Percentiles rank a stretch among this genome's conserved stretches.
Conservation (phyloP, 2,888 invertebrate genomes). For the Cryptocephalus primarius region DNA sequence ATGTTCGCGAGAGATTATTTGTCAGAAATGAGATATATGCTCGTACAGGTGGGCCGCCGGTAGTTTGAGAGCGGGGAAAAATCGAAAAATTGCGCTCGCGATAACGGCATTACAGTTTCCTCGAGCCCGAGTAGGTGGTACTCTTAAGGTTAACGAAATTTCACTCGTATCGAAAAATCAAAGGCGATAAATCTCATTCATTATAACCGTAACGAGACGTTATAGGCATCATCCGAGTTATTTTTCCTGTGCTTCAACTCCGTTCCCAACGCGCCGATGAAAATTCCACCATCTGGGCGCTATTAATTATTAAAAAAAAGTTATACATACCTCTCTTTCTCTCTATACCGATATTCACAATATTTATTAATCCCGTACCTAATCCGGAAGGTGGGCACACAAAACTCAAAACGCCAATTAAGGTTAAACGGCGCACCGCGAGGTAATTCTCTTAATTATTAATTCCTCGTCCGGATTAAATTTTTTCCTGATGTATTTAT, state of each 20-base stretch:
- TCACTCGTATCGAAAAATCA: too few species aligned
- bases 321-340: too few species aligned
- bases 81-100: constrained; percentile 2
- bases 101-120: constrained; percentile 5
- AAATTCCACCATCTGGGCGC: too few species aligned
- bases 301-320: too few species aligned
- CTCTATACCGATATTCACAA: background rate
- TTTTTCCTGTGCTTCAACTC: too few species aligned
- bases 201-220: too few species aligned
- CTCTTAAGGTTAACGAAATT: too few species aligned
- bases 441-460: constrained; percentile 5
- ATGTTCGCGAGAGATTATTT: background rate
- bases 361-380: background rate
- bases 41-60: background rate
- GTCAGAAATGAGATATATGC: background rate
- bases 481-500: constrained; percentile 10
- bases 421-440: background rate
- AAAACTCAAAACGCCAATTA: constrained; percentile 3
- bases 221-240: too few species aligned
- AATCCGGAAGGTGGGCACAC: constrained; percentile 1
- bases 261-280: too few species aligned
- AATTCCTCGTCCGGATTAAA: constrained; percentile 5
- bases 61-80: background rate
- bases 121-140: background rate
- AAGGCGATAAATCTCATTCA: too few species aligned